Percentiles rank a stretch among this genome's conserved stretches.
phyloP scores from a whole-genome alignment of 2,797 vertebrate species.

The Phaenicophaeus curvirostris region DNA sequence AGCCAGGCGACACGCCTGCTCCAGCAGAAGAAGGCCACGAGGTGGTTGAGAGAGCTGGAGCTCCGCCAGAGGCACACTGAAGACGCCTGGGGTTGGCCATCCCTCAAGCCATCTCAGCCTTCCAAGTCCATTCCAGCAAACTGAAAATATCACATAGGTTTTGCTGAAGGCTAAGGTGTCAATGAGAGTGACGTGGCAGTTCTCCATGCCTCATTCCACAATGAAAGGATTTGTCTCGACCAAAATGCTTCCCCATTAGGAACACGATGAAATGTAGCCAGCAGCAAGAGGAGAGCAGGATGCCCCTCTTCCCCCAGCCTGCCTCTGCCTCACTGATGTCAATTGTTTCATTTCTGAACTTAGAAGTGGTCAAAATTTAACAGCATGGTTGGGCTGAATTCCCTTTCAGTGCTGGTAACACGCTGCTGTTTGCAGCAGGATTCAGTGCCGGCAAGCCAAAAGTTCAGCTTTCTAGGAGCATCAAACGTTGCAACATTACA shows the following conservation, averaged over 20 bases:
- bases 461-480: constrained; percentile 38
- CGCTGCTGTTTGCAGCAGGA: background rate
- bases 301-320: background rate
- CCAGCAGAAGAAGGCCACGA: background rate
- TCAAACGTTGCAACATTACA: background rate
- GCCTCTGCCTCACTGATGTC: background rate
- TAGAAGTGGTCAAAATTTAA: background rate
- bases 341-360: background rate
- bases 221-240: background rate
- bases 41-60: background rate
- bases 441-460: background rate
- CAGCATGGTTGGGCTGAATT: background rate
- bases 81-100: background rate
- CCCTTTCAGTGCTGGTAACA: background rate
- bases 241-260: background rate
- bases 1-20: background rate
- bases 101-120: background rate
- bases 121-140: background rate
- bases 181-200: background rate
- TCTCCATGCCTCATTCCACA: background rate
- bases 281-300: background rate
- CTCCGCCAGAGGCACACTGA: background rate
- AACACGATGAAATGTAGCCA: background rate
- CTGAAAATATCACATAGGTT: background rate
- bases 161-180: background rate